Conservation (phyloP, 2,113 vertebrate genomes). For the Anas platyrhynchos region DNA sequence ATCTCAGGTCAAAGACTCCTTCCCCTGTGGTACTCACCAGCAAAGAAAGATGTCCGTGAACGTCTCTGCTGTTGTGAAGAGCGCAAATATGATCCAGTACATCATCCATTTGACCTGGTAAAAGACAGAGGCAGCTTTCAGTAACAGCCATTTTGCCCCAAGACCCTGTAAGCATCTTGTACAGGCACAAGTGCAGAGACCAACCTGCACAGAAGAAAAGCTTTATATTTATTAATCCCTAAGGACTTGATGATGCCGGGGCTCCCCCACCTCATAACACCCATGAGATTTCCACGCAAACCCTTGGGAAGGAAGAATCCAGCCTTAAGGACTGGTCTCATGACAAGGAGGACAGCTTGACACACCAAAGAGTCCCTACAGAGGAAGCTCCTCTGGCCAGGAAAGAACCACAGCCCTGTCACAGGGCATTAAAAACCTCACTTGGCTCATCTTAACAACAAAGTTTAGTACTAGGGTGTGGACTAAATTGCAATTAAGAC, state of each 20-base stretch:
- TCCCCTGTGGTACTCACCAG: conserved; percentile 84
- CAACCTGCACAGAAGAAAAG: neutral
- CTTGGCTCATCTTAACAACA: neutral
- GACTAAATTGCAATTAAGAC: neutral
- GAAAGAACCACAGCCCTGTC: neutral
- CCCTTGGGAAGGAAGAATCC: neutral
- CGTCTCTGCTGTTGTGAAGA: conserved; percentile 94
- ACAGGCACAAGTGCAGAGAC: neutral
- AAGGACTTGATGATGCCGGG: neutral
- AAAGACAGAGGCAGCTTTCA: neutral
- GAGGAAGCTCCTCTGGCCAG: neutral
- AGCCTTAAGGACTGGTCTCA: neutral
- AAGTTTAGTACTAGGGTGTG: neutral
- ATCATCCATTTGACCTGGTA: conserved; percentile 99
- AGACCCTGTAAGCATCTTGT: neutral
- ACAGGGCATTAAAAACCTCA: neutral
- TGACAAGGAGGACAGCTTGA: neutral
- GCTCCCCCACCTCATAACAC: neutral
- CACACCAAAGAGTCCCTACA: neutral
- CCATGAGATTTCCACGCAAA: neutral
- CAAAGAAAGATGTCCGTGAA: conserved; percentile 98
- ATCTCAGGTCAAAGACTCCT: neutral
- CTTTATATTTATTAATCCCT: neutral
- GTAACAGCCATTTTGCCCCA: neutral
- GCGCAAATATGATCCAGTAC: conserved; percentile 99